Evolutionary conservation across 2,797 vertebrate species (phyloP).

Genomic region (Enteromius fasciolatus): DNA sequence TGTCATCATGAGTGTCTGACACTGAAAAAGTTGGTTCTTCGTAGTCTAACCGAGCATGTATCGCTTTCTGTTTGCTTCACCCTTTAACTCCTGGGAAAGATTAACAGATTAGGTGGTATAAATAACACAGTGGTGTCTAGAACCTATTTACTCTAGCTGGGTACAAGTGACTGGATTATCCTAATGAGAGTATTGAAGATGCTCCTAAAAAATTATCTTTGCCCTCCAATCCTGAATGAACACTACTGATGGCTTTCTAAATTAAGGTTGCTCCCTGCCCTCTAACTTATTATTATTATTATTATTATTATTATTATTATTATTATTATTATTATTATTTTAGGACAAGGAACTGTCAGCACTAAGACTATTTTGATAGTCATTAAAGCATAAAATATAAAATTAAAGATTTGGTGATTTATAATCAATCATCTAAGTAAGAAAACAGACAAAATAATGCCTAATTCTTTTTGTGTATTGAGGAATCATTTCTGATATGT

Average conservation of each 20-base stretch:
- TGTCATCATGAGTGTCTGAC: neutral
- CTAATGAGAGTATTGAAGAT: constrained; percentile 39
- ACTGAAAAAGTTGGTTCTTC: neutral
- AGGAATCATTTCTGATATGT: neutral
- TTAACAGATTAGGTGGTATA: constrained; percentile 67
- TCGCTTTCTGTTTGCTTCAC: constrained; percentile 26
- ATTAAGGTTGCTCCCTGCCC: neutral
- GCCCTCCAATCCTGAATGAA: neutral
- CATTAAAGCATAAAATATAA: neutral
- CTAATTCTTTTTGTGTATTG: neutral
- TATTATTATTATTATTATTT: too few relatives aligned
- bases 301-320: too few relatives aligned
- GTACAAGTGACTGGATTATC: constrained; percentile 55
- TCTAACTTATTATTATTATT: neutral
- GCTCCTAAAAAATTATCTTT: neutral
- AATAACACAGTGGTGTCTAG: constrained; percentile 60
- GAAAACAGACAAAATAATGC: neutral
- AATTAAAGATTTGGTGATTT: neutral
- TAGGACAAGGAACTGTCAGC: neutral
- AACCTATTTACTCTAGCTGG: constrained; percentile 28
- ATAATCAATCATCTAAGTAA: neutral
- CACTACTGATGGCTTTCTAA: constrained; percentile 3
- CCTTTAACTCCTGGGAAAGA: constrained; percentile 38
- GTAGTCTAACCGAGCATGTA: neutral
- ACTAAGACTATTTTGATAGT: neutral